Evolutionary conservation across 2,797 vertebrate genomes (phyloP).

Genomic region (Amniataba percoides): DNA sequence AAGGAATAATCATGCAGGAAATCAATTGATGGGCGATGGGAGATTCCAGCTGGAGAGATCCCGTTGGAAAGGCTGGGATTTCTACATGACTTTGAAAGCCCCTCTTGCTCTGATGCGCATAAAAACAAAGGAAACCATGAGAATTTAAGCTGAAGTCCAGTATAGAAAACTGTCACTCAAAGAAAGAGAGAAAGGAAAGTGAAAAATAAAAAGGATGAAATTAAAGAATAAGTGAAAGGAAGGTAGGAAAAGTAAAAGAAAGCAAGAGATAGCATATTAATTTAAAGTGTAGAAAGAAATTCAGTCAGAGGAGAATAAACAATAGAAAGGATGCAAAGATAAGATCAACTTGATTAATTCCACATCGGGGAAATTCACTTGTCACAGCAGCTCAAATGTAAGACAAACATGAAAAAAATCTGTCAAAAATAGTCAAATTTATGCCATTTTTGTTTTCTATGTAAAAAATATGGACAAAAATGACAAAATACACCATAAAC

Average conservation of each 20-base stretch:
- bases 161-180: not conserved
- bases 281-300: no score
- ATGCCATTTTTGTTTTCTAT: no score
- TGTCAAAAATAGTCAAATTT: no score
- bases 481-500: no score
- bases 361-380: no score
- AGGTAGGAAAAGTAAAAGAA: not conserved
- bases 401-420: no score
- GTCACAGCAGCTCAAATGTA: no score
- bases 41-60: not conserved
- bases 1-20: conserved; percentile 17
- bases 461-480: no score
- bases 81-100: not conserved
- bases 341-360: no score
- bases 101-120: not conserved
- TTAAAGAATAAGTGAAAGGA: not conserved
- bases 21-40: conserved; percentile 11
- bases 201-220: not conserved
- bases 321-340: not conserved
- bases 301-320: no score
- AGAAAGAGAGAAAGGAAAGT: no score
- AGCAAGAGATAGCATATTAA: no score
- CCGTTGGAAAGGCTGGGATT: not conserved
- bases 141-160: not conserved
- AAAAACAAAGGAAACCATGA: not conserved